These are phyloP conservation scores for Stegostoma tigrinum DNA, from an alignment of 2,113 vertebrate species.

Conservation along the genomic window DNA sequence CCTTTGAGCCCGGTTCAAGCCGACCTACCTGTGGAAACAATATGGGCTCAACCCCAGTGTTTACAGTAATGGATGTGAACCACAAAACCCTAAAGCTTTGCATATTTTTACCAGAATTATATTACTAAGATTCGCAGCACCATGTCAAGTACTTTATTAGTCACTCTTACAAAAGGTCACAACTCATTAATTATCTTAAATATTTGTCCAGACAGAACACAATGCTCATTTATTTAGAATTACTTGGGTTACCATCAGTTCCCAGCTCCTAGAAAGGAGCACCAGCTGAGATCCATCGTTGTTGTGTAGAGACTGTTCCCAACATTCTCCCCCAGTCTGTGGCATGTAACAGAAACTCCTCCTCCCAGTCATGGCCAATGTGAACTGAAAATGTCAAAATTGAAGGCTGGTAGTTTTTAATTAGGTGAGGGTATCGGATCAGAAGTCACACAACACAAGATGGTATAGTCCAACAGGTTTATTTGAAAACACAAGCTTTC, in stretches of 20 bases:
- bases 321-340: not conserved
- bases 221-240: not conserved
- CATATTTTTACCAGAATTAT: not conserved
- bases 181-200: not conserved
- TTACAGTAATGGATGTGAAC: not conserved
- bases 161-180: not conserved
- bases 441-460: too few species aligned
- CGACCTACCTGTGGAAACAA: not conserved
- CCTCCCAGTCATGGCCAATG: not conserved
- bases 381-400: not conserved
- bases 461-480: too few species aligned
- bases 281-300: not conserved
- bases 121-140: not conserved
- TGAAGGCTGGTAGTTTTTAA: not conserved
- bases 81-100: not conserved
- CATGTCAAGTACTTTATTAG: not conserved
- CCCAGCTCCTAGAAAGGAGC: not conserved
- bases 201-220: not conserved
- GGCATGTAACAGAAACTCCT: not conserved
- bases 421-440: not conserved
- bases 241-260: not conserved
- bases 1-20: not conserved
- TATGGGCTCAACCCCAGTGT: not conserved
- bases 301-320: not conserved
- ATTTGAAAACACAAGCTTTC: too few species aligned